Percentiles rank a stretch among this genome's conserved stretches.
Conservation (phyloP, 2,797 vertebrate genomes). For the Synaphobranchus kaupii region DNA sequence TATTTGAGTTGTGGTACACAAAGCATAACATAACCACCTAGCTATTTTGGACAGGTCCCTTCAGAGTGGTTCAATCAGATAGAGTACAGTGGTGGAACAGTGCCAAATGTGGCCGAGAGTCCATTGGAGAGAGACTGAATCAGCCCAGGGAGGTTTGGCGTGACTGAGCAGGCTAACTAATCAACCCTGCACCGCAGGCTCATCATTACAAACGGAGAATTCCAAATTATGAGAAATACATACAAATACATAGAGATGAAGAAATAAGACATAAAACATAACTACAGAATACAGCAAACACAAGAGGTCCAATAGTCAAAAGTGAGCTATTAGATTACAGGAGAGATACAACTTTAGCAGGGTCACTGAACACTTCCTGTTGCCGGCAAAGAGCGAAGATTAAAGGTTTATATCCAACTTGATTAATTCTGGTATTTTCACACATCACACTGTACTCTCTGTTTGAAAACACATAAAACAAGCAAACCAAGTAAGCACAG, state of each 20-base stretch:
- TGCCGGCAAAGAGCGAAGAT: not conserved
- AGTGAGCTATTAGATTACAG: not conserved
- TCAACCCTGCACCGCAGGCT: no score
- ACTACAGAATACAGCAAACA: not conserved
- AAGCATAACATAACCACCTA: no score
- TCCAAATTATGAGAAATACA: no score
- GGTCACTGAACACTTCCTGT: not conserved
- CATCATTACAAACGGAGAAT: no score
- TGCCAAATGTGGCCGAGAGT: not conserved
- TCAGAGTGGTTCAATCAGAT: not conserved
- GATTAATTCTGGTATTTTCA: not conserved
- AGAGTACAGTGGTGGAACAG: not conserved
- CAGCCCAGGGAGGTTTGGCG: no score
- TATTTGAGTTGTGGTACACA: no score
- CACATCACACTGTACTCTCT: not conserved
- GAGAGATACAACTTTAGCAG: not conserved
- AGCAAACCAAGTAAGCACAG: not conserved
- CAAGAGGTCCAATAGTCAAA: not conserved
- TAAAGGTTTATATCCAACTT: no score
- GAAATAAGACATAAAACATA: not conserved
- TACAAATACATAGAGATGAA: no score
- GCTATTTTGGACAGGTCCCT: not conserved
- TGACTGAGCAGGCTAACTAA: no score
- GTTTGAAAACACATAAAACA: not conserved
- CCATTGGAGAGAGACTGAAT: no score